Evolutionary conservation across 2,888 invertebrate genomes (phyloP), one percentile per base, ranked within the genome.

Genomic region (Eurois occulta): DNA sequence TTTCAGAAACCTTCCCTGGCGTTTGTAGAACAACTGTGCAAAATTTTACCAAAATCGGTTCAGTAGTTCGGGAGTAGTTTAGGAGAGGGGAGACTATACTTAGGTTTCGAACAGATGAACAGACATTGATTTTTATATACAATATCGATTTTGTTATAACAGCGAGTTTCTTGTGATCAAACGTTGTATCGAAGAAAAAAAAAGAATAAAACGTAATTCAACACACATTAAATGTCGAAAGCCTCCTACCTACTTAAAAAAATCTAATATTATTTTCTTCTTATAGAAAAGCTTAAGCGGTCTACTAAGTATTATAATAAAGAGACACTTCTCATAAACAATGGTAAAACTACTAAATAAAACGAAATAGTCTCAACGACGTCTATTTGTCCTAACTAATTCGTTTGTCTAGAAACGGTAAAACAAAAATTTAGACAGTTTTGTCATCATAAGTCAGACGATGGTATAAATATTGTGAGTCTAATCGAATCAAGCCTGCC

Each of bases 361-460:
- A 65, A 80, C 43, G 65, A 71, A 81, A 65, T 2, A 41, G 64
- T 69, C 55, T 81, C 67, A 74, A 78, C 70, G 46, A 60, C 58
- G 32, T 68, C 83, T 80, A 90, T 90, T 88, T 83, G 80, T 89
- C 85, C 81, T 77, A 69, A 75, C 64, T 89, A 88, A 90, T 87
- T 86, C 78, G 81, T 85, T 84, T 86, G 86, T 89, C 85, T 88
- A 86, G 85, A 78, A 86, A 86, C 69, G 43, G 72, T 67, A 72
- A 86, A 86, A 88, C 81, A 78, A 86, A 78, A 67, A 75, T 76
- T 81, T 84, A 86, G 82, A 72, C 77, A 77, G 77, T 68, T 80
- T 73, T 78, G 66, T 80, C 72, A 35, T 62, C 35, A 52, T 78
- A 67, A 70, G 75, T 65, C 60, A 77, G 70, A 78, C 75, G 70